Evolutionary conservation across 2,113 vertebrate species (phyloP), one percentile per base, ranked within the genome.

Genomic region (Peucedramus taeniatus): DNA sequence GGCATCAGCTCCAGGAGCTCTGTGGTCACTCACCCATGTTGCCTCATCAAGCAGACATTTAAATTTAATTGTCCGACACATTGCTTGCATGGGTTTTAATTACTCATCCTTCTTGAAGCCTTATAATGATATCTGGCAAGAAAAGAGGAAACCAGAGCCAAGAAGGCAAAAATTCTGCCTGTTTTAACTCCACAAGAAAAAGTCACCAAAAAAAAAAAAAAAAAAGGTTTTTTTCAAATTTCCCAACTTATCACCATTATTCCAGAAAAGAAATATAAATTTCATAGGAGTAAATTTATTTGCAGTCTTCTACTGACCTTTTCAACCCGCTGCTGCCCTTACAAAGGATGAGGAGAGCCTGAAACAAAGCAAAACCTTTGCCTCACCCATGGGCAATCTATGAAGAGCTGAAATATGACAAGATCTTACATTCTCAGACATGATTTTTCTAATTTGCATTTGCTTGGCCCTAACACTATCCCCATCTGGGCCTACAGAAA

Each of bases 41-140:
- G 59, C 71, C 50, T 80, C 59, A 30, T 60, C 83, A 72, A 54
- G 81, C 26, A 24, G 49, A 37, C 75, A 47, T 65, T 75, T 84
- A 90, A 63, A 30, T 86, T 70, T 77, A 88, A 93, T 87, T 88
- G 87, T 88, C 42, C 20, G 51, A n/a, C 31, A 9, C 79, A 54
- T 81, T 86, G 35, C 75, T 91, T 49, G 56, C 57, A 60, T 39
- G 64, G 23, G 35, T 79, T 93, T 91, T 94, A 97, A 94, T 96
- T 96, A 79, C 84, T 83, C 85, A 40, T 94, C 87, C 44, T 76
- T 89, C 87, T 83, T 88, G 72, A 92, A 92, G 80, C 53, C 23
- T 47, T 77, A 28, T 80, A 77, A 86, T 63, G 84, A 44, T 51
- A 70, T 26, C 71, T 95, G 93, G 85, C 83, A 87, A 83, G 60